Base-by-base conservation (phyloP, 2,888 invertebrate genomes). In the Fragum fragum region DNA sequence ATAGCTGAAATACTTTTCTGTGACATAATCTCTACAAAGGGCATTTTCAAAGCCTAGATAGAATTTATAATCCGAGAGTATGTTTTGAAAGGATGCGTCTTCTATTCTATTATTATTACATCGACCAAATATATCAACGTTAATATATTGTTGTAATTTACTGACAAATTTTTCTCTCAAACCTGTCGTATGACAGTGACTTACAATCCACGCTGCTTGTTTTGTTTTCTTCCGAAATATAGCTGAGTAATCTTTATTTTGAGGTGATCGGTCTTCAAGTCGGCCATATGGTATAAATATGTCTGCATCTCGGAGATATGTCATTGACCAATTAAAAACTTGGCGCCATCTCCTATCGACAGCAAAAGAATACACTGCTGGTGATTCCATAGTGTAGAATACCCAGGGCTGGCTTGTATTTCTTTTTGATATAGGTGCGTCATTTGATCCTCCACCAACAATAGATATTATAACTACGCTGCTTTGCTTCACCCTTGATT, bases 131-230 rank as follows among this genome's bases (percentile, higher is more conserved):
- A 93, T 89, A 73, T 94, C 92, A 6, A 94, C 93, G 29, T 96
- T 95, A 88, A 99, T 98, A 95, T 97, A 96, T 94, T 98, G 97
- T 86, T 96, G 96, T 75, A 99, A 86, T 97, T 97, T 86, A 96
- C 79, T 96, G 29, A 61, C 18, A 26, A 29, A 61, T 0, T 80
- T 47, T 39, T 82, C 78, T 39, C 89, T 66, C 57, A n/a, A 72
- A 63, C 81, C 76, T 9, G 18, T 26, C 14, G 81, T 81, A 2
- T 70, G 53, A 78, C 89, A 89, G 72, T 88, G 81, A 29, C 85
- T 79, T 0, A 87, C 80, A 11, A 86, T 73, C 83, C 85, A 86
- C 3, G 57, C 86, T 2, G 81, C 83, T 14, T 83, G 69, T 73
- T 81, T 79, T 11, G 23, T 79, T 71, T 86, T 85, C 53, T 32